Evolutionary conservation across 2,797 vertebrate genomes (phyloP), one percentile per base, ranked within the genome.

Genomic region (Scolopax rusticola): DNA sequence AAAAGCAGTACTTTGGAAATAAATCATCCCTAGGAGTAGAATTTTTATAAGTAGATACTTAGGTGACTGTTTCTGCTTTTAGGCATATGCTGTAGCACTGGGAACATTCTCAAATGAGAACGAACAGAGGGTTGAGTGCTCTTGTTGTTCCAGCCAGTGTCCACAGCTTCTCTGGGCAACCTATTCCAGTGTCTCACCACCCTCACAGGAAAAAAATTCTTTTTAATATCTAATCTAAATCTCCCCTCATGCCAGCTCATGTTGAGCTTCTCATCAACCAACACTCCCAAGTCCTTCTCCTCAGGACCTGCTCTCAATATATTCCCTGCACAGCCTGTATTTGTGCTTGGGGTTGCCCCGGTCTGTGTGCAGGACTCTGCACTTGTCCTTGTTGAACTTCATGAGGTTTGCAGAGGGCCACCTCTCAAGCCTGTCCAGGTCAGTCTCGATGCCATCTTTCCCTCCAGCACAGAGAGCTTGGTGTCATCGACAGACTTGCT

Each of bases 21-120:
- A 14, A 73, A 23, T 59, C 18, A n/a, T 2, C 32, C 0, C 0
- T 51, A 27, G 32, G 13, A 73, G 12, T 9, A 38, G 17, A 51
- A 45, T 43, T 75, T 71, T 53, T 53, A 1, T 10, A 33, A 65
- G 33, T 15, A 70, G 40, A 3, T 41, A 16, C 25, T 81, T 71
- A 30, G 30, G 21, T 45, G 33, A 63, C 38, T 12, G 7, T 73
- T 93, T 82, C 56, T 64, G 30, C 11, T 84, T 82, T 76, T 64
- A 43, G 36, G 17, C 7, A 5, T 16, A 7, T 12, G 30, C 18
- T 57, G 15, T 45, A 21, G 12, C 32, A 30, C 40, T 6, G 5
- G 41, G 36, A 86, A 41, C 8, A 13, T 70, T 91, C 33, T 64
- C 18, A 73, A 85, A 18, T 60, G n/a, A 63, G 68, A 86, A 28